Evolutionary conservation across 2,888 invertebrate genomes (phyloP).

Genomic region (Sarcophaga rosellei): DNA sequence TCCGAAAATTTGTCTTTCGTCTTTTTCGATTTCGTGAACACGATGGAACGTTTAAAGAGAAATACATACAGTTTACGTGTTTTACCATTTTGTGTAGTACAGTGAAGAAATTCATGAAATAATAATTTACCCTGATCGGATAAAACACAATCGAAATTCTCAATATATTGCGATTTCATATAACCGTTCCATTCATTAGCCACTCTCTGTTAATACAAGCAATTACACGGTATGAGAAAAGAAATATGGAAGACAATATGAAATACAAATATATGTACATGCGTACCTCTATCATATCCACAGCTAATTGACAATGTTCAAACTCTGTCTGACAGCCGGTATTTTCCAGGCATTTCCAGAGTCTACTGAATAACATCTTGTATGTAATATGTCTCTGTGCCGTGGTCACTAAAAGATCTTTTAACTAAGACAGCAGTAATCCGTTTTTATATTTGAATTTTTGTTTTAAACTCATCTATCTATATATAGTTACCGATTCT

Average conservation of each 20-base stretch:
- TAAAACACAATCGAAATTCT: conserved; percentile 48
- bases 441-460: no score
- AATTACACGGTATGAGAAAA: neutral
- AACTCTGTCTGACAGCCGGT: no score
- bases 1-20: conserved; percentile 23
- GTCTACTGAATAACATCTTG: no score
- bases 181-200: conserved; percentile 27
- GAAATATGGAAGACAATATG: neutral
- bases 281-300: conserved; percentile 45
- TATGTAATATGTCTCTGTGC: conserved; percentile 7
- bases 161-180: conserved; percentile 3
- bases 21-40: conserved; percentile 54
- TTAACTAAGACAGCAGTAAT: conserved; percentile 15
- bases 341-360: no score
- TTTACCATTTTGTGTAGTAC: conserved; percentile 34
- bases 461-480: neutral
- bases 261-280: neutral
- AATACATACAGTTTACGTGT: conserved; percentile 44
- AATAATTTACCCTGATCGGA: conserved; percentile 54
- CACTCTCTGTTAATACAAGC: conserved; percentile 14
- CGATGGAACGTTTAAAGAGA: conserved; percentile 42
- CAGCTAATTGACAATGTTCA: no score
- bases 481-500: conserved; percentile 38
- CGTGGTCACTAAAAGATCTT: conserved; percentile 32
- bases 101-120: conserved; percentile 30